phyloP scores from a whole-genome alignment of 2,888 invertebrate genomes.

The Clostera curtula region DNA sequence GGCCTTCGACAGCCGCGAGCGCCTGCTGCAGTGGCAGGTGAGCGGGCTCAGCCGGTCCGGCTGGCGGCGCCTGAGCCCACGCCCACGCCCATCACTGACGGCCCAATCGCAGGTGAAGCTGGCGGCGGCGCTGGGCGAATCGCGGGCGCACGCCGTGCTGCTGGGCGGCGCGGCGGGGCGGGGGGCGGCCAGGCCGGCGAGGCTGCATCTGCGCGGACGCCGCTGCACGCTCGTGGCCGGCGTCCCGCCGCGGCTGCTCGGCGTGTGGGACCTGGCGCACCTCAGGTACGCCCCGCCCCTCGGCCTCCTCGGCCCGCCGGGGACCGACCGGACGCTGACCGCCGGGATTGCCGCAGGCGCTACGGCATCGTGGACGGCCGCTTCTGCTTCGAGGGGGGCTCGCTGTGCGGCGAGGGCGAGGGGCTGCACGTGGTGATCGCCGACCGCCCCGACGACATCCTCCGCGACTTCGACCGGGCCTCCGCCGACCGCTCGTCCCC shows the following conservation, averaged over 20 bases:
- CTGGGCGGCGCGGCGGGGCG: conserved; percentile 71
- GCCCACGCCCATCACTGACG: not conserved
- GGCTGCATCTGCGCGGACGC: conserved; percentile 86
- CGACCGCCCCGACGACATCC: conserved; percentile 84
- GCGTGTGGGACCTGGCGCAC: conserved; percentile 81
- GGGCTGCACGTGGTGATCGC: conserved; percentile 85
- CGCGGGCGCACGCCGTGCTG: conserved; percentile 50
- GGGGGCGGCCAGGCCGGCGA: conserved; percentile 84
- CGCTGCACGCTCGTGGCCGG: conserved; percentile 88
- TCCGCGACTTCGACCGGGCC: conserved; percentile 79
- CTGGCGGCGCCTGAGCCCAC: not conserved
- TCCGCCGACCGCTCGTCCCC: conserved; percentile 80
- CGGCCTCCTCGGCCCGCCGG: not conserved
- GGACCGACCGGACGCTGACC: not conserved
- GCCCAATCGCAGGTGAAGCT: conserved; percentile 44
- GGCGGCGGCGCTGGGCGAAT: conserved; percentile 42
- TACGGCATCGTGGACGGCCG: conserved; percentile 91
- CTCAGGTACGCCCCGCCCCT: conserved; percentile 61
- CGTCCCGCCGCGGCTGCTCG: conserved; percentile 85
- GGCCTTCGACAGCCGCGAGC: conserved; percentile 90
- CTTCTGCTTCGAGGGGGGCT: conserved; percentile 93
- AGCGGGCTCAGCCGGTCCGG: not conserved
- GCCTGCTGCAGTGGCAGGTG: conserved; percentile 91
- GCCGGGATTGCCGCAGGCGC: conserved; percentile 65
- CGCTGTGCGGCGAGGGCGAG: conserved; percentile 88